Evolutionary conservation across 2,797 vertebrate genomes (phyloP).

Genomic region (Peromyscus aztecus): DNA sequence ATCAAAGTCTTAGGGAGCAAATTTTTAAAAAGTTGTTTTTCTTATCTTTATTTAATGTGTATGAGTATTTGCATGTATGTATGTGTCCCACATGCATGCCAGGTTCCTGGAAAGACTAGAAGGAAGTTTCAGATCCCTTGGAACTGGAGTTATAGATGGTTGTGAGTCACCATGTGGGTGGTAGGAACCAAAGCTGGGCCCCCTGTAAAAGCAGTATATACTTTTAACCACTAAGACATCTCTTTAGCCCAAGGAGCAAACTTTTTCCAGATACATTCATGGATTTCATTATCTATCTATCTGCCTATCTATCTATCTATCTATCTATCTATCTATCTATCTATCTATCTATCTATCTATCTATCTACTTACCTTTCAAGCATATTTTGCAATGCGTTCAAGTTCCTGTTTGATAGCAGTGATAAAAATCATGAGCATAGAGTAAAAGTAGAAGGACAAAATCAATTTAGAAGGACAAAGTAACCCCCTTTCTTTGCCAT

Average conservation of each 20-base stretch:
- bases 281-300: background rate
- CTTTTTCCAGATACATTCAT: background rate
- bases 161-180: background rate
- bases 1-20: background rate
- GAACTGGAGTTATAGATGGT: background rate
- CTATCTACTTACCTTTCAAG: background rate
- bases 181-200: background rate
- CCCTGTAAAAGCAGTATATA: background rate
- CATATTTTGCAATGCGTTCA: background rate
- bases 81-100: background rate
- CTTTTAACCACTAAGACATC: background rate
- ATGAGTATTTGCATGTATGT: background rate
- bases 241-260: background rate
- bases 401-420: background rate
- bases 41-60: background rate
- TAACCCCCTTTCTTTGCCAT: background rate
- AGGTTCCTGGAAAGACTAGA: background rate
- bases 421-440: background rate
- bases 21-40: background rate
- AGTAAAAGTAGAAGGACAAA: background rate
- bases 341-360: background rate
- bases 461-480: conserved; percentile 2
- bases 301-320: background rate
- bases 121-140: background rate
- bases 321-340: background rate